A percentile compares a stretch with the other conserved stretches of the same genome.
These are phyloP conservation scores for Halcyon smyrnensis DNA, from an alignment of 2,797 vertebrate species.

Conservation along the genomic window DNA sequence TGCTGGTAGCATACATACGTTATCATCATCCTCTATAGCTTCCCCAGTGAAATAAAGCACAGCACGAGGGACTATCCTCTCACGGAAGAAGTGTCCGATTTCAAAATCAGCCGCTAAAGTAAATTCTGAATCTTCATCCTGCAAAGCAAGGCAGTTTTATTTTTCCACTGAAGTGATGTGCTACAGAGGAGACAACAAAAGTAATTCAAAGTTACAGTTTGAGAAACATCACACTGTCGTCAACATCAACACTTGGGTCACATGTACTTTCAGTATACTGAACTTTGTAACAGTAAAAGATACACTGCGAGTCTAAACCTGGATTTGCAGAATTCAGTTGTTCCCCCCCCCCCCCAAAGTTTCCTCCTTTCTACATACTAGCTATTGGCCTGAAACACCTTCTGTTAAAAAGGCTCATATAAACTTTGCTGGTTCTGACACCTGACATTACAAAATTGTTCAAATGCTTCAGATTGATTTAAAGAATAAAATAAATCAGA, in stretches of 20 bases:
- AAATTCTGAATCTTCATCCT: slow-evolving; percentile 98
- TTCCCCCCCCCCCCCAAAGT: background rate
- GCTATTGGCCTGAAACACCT: background rate
- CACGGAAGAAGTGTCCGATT: slow-evolving; percentile 97
- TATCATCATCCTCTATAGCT: slow-evolving; percentile 95
- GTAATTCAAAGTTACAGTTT: background rate
- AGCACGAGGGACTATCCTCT: slow-evolving; percentile 94
- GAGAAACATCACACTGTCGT: background rate
- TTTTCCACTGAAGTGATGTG: background rate
- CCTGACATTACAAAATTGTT: background rate
- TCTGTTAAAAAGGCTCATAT: background rate
- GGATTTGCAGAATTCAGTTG: background rate
- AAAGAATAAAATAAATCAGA: no score
- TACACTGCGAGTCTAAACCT: background rate
- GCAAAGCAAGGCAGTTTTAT: background rate
- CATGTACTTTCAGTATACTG: background rate
- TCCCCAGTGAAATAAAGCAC: slow-evolving; percentile 98
- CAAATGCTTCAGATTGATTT: background rate
- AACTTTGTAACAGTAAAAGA: background rate
- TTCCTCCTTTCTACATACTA: background rate
- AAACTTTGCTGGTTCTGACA: background rate
- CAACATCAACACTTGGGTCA: background rate
- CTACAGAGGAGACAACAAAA: background rate
- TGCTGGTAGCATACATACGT: slow-evolving; percentile 80
- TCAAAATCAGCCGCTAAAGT: slow-evolving; percentile 95